Evolutionary conservation across 2,888 invertebrate genomes (phyloP).

Genomic region (Serripes groenlandicus): DNA sequence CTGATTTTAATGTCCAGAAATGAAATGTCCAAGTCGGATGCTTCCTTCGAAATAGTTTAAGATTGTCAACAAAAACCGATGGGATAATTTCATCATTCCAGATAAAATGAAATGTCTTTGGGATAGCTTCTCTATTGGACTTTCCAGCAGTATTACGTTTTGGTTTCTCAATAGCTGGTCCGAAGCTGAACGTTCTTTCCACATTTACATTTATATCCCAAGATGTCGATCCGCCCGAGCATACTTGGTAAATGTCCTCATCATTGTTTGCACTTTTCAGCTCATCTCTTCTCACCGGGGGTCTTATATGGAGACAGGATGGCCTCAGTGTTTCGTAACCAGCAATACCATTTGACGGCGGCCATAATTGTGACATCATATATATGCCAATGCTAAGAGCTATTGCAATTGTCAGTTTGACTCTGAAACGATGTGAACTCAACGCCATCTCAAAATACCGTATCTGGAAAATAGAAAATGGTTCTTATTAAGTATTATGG

Average conservation of each 20-base stretch:
- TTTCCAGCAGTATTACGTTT: neutral
- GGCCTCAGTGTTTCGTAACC: too few species aligned
- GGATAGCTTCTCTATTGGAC: neutral
- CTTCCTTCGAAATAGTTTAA: neutral
- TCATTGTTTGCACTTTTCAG: neutral
- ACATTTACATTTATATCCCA: constrained; percentile 10
- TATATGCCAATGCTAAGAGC: too few species aligned
- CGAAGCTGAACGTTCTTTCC: neutral
- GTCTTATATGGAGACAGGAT: neutral
- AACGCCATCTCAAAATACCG: too few species aligned
- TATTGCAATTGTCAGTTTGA: too few species aligned
- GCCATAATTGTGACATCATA: too few species aligned
- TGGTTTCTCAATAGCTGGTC: neutral
- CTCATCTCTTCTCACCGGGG: neutral
- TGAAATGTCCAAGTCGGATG: constrained; percentile 10
- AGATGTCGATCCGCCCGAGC: neutral
- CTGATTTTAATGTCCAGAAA: constrained; percentile 18
- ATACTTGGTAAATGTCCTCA: neutral
- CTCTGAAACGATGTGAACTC: too few species aligned
- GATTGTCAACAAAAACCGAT: constrained; percentile 8
- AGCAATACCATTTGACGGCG: too few species aligned
- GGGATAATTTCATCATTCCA: constrained; percentile 20
- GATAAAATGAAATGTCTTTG: constrained; percentile 9
- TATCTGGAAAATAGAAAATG: too few species aligned
- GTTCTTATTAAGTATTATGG: too few species aligned